Base-by-base conservation (phyloP, 2,113 vertebrate genomes). In the Austrofundulus limnaeus region DNA sequence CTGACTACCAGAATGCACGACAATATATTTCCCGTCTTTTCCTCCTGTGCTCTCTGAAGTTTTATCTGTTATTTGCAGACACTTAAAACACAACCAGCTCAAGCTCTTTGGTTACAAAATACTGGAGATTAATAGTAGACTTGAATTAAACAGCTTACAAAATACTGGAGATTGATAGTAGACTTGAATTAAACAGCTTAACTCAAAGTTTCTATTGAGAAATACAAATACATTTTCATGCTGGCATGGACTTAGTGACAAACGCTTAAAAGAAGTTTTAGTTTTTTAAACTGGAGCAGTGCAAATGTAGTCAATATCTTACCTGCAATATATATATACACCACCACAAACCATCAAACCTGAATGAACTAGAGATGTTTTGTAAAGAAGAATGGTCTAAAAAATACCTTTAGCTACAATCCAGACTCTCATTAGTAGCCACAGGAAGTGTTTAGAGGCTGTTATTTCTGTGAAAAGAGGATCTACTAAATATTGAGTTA, bases 1-100 rank as follows among this genome's bases (percentile, higher is more conserved):
- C 70, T 76, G 65, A 85, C 81, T 79, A 71, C 72, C 64, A 78
- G 53, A 70, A 50, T 59, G 53, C 67, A 75, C 75, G 48, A 66
- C 55, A 70, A 66, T 62, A 66, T 7, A 23, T 63, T 69, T 34
- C 39, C 42, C 64, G 28, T 37, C 38, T 48, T 45, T 14, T 51
- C 41, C 34, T 34, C 11, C 23, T 24, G 6, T 47, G 63, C 55
- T 58, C 24, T 51, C 28, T 17, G 34, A 48, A 10, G 53, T 68
- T 67, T 77, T 72, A 72, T 70, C 57, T 63, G 48, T 74, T 25
- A 59, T 24, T 64, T 39, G 37, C 71, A 80, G 71, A 77, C 59
- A 55, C 19, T 42, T 39, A 48, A 54, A 52, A 37, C 19, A 39
- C 57, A 28, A 73, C 62, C 55, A 73, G 42, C 49, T 61, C n/a